phyloP scores from a whole-genome alignment of 2,888 invertebrate genomes.

The Charanyca ferruginea region DNA sequence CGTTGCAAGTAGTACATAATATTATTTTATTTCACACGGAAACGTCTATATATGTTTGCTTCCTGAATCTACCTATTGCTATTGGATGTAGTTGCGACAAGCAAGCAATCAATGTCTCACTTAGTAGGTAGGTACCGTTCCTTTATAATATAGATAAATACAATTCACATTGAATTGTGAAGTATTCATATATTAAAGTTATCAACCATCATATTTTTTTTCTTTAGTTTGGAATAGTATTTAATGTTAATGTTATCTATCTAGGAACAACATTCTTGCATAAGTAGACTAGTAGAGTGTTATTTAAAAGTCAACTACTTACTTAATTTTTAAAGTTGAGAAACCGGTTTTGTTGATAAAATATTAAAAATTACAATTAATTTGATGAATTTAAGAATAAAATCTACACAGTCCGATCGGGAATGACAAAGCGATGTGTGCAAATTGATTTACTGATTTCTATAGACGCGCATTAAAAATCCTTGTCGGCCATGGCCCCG shows the following conservation, averaged over 20 bases:
- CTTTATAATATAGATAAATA: neutral
- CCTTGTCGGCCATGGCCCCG: neutral
- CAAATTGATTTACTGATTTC: slow-evolving; percentile 31
- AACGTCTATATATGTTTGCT: slow-evolving; percentile 11
- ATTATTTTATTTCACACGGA: slow-evolving; percentile 43
- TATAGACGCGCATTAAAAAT: slow-evolving; percentile 12
- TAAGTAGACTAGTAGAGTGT: neutral
- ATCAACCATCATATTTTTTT: neutral
- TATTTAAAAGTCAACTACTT: slow-evolving; percentile 7
- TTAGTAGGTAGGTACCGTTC: neutral
- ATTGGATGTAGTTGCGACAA: slow-evolving; percentile 7
- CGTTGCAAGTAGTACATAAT: slow-evolving; percentile 6
- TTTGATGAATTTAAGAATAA: neutral
- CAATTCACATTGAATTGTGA: neutral
- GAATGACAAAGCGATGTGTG: neutral
- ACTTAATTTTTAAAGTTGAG: neutral
- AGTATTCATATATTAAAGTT: too few species aligned
- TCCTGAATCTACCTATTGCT: slow-evolving; percentile 32
- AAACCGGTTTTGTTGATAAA: neutral
- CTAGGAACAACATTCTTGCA: slow-evolving; percentile 13
- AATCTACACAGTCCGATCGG: neutral
- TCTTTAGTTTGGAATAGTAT: neutral
- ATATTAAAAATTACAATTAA: neutral
- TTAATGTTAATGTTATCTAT: too few species aligned
- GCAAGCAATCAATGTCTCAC: neutral